These are phyloP conservation scores for Sylvia borin DNA, from an alignment of 2,797 vertebrate genomes.

Conservation along the genomic window DNA sequence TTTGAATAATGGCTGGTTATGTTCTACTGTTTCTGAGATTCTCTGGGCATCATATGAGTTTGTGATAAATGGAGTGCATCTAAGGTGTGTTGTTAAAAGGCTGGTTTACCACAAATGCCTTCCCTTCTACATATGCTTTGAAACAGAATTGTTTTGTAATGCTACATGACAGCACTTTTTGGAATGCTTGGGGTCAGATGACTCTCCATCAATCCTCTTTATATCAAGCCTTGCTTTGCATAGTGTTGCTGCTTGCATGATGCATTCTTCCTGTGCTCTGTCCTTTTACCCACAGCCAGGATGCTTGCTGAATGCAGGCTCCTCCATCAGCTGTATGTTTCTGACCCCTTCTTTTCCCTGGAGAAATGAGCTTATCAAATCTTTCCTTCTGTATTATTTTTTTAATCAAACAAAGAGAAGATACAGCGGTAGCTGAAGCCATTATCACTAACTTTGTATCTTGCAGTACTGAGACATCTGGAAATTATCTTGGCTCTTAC, in stretches of 20 bases:
- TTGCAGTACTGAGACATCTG: not conserved
- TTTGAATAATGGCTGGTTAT: not conserved
- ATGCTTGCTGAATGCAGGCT: not conserved
- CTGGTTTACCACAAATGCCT: not conserved
- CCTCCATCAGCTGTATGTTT: not conserved
- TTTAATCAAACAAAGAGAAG: slow-evolving; percentile 27
- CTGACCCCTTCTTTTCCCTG: not conserved
- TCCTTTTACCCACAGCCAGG: not conserved
- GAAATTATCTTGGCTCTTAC: slow-evolving; percentile 18
- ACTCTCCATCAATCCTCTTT: slow-evolving; percentile 1
- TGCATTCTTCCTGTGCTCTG: not conserved
- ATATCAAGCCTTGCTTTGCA: not conserved
- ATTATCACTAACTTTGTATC: not conserved
- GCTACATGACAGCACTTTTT: not conserved
- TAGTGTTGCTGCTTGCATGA: not conserved
- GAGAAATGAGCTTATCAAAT: slow-evolving; percentile 35
- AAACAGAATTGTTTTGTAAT: not conserved
- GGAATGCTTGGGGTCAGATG: not conserved
- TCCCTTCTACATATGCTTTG: not conserved
- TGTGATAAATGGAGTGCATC: not conserved
- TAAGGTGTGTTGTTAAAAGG: not conserved
- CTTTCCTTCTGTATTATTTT: not conserved
- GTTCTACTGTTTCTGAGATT: not conserved
- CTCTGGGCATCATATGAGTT: not conserved
- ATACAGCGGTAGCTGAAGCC: not conserved